Conservation (phyloP, 2,888 invertebrate species). For the Anthophora plumipes region DNA sequence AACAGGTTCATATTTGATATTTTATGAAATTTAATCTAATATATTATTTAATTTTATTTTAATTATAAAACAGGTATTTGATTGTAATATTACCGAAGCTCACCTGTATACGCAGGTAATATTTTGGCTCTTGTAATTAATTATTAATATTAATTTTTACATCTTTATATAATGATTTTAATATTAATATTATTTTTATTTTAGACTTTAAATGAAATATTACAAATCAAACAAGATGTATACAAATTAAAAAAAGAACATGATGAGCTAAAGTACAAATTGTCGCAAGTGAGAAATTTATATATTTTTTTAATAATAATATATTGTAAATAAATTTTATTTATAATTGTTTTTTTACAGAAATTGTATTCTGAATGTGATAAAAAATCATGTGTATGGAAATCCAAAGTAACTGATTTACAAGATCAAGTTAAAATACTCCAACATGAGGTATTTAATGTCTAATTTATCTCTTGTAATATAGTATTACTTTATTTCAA, state of each 20-base stretch:
- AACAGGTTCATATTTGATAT: conserved; percentile 63
- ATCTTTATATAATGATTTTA: not conserved
- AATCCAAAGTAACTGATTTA: conserved; percentile 66
- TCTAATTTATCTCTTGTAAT: not conserved
- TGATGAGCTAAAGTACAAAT: conserved; percentile 70
- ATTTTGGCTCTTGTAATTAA: not conserved
- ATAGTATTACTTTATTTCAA: not conserved
- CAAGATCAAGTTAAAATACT: conserved; percentile 73
- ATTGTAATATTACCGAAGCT: conserved; percentile 13
- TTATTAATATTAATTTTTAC: not conserved
- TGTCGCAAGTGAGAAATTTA: conserved; percentile 62
- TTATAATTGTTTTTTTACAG: conserved; percentile 49
- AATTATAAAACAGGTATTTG: conserved; percentile 20
- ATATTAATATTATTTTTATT: conserved; percentile 15
- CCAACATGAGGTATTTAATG: conserved; percentile 72
- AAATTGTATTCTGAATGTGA: conserved; percentile 62
- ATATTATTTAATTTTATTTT: conserved; percentile 9
- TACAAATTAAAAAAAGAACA: conserved; percentile 71
- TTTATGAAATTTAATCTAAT: conserved; percentile 15
- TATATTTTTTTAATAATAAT: conserved; percentile 19
- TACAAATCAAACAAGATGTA: conserved; percentile 73
- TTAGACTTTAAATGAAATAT: conserved; percentile 61
- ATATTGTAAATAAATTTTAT: conserved; percentile 1
- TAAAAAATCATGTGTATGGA: conserved; percentile 66
- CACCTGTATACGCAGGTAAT: conserved; percentile 40